Conservation (phyloP, 2,888 invertebrate genomes). For the Sphecodes monilicornis region DNA sequence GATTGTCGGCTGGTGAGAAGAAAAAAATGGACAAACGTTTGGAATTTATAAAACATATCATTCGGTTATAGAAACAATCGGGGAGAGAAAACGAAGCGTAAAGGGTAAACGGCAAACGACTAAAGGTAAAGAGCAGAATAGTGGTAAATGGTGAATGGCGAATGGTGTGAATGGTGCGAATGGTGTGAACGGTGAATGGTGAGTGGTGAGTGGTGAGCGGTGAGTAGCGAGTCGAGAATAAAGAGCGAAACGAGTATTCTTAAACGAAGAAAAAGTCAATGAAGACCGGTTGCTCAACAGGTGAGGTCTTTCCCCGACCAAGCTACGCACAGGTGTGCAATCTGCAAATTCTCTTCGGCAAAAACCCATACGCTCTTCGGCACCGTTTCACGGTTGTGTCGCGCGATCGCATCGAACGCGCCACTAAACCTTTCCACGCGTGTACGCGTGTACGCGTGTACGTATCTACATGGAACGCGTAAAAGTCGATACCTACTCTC, state of each 20-base stretch:
- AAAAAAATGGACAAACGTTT: background rate
- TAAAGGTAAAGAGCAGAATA: background rate
- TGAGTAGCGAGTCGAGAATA: constrained; percentile 30
- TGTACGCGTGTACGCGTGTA: background rate
- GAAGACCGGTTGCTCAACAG: constrained; percentile 83
- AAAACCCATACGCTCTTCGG: constrained; percentile 75
- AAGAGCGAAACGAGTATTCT: constrained; percentile 59
- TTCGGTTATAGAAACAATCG: background rate
- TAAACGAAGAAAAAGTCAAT: constrained; percentile 82
- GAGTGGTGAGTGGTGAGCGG: constrained; percentile 15
- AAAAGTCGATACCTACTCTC: background rate
- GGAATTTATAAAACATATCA: background rate
- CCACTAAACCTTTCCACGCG: background rate
- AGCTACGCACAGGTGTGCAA: constrained; percentile 82
- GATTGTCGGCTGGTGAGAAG: background rate
- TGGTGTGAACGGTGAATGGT: too few relatives aligned
- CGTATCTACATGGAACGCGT: background rate
- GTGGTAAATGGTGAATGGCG: constrained; percentile 1
- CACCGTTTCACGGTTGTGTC: constrained; percentile 51
- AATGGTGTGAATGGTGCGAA: constrained; percentile 21
- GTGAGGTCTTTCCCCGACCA: constrained; percentile 82
- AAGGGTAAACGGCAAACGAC: background rate
- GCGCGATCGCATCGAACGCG: constrained; percentile 14
- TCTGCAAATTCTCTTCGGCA: constrained; percentile 81
- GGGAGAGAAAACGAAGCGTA: background rate